Base-by-base conservation (phyloP, 2,113 vertebrate species). In the Thinocorus orbignyianus region DNA sequence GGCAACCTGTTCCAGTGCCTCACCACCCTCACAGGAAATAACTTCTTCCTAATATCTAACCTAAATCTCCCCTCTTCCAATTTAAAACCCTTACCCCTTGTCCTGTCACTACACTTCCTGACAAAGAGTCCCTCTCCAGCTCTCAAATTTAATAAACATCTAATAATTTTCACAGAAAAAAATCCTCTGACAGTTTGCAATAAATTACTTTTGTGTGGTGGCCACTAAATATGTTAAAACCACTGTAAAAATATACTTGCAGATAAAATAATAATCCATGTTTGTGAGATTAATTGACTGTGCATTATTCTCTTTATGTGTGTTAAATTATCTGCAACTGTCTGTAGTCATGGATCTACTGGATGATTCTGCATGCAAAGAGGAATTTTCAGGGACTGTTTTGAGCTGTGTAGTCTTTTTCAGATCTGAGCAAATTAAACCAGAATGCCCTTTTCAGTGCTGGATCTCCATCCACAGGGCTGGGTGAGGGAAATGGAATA, bases 231-330 rank as follows among this genome's bases (percentile, higher is more conserved):
- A 42, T 5, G 3, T 46, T 64, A 54, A 74, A 89, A 9, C 3
- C 55, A 88, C 35, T 30, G 17, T 39, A 64, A 71, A 92, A 71
- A 20, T 64, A 25, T 5, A 20, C 35, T 58, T 33, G 2, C 5
- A 7, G 8, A 0, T 1, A 3, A 28, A 17, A 35, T 41, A 11
- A 5, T 26, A 65, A 42, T n/a, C 48, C 25, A 2, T 37, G 2
- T 52, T 33, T 48, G 16, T 78, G 69, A 85, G 17, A 61, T 44
- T 42, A 58, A 57, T 74, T 44, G 18, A 42, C 33, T 51, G 8
- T n/a, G 4, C 42, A 5, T 73, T 86, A 73, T 60, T 78, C 42
- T 66, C 17, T 39, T 66, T 28, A 10, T 17, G 2, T 10, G 6
- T 58, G 6, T 65, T 79, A 28, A 88, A 46, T 62, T 82, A 5